These are phyloP conservation scores for Pangasius djambal DNA, from an alignment of 2,797 vertebrate genomes.

Conservation along the genomic window DNA sequence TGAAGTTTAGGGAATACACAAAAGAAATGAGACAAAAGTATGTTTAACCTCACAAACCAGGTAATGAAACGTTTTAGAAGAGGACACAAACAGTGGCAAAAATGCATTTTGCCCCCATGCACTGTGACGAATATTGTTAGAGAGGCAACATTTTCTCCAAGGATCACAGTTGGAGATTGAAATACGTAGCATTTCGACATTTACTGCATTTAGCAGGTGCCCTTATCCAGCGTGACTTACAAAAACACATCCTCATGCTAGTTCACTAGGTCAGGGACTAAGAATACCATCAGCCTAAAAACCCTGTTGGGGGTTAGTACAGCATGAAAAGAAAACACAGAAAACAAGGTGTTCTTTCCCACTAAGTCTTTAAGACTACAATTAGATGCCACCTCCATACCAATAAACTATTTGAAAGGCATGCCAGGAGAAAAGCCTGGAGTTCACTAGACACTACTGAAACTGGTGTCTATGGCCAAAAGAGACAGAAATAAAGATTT, in stretches of 20 bases:
- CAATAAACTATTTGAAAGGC: background rate
- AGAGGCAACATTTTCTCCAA: background rate
- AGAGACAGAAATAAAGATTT: background rate
- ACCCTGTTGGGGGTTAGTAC: background rate
- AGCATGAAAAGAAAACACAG: background rate
- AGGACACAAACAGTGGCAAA: background rate
- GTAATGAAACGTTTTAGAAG: background rate
- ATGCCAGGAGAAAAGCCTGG: background rate
- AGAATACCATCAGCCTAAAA: background rate
- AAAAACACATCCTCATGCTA: background rate
- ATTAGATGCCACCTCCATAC: background rate
- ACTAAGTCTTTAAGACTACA: background rate
- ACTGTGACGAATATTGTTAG: background rate
- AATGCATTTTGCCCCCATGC: background rate
- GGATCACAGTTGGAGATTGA: background rate
- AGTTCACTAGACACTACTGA: background rate
- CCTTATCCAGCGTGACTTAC: background rate
- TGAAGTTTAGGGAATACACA: background rate
- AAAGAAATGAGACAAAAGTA: background rate
- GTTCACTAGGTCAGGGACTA: constrained; percentile 5
- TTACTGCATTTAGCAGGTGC: background rate
- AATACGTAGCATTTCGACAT: background rate
- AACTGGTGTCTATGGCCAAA: background rate
- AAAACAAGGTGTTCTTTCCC: background rate
- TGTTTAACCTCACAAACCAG: background rate